Conservation (phyloP, 2,797 vertebrate species). For the Tamandua tetradactyla region DNA sequence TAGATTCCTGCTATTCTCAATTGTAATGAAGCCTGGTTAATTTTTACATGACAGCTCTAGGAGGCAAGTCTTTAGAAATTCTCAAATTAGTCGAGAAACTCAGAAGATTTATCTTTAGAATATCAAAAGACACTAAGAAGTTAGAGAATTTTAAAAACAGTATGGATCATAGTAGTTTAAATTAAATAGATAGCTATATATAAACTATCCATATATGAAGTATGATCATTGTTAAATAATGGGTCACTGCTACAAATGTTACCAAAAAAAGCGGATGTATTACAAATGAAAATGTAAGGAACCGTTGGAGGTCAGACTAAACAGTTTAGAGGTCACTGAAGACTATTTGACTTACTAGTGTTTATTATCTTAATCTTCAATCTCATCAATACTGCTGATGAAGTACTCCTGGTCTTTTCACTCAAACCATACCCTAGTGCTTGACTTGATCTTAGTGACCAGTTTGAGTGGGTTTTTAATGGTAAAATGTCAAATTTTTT, state of each 20-base stretch:
- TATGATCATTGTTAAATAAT: background rate
- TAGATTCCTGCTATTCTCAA: conserved; percentile 4
- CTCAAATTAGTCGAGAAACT: background rate
- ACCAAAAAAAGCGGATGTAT: conserved; percentile 32
- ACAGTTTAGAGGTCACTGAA: background rate
- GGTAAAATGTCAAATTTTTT: conserved; percentile 34
- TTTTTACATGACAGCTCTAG: conserved; percentile 1
- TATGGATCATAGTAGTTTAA: background rate
- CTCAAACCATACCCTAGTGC: background rate
- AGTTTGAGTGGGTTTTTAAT: background rate
- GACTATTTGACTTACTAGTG: background rate
- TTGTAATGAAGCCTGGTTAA: background rate
- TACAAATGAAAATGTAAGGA: background rate
- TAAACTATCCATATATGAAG: conserved; percentile 32
- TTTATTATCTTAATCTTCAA: conserved; percentile 37
- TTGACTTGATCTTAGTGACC: conserved; percentile 36
- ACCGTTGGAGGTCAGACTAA: background rate
- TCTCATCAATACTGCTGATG: background rate
- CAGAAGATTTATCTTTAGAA: background rate
- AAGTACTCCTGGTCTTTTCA: background rate
- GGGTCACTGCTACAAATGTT: background rate
- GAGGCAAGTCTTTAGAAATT: background rate
- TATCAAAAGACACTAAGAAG: conserved; percentile 41
- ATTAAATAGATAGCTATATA: background rate
- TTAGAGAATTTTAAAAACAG: background rate